Evolutionary conservation across 2,888 invertebrate genomes (phyloP), one percentile per base, ranked within the genome.

Genomic region (Anoncus sp.): DNA sequence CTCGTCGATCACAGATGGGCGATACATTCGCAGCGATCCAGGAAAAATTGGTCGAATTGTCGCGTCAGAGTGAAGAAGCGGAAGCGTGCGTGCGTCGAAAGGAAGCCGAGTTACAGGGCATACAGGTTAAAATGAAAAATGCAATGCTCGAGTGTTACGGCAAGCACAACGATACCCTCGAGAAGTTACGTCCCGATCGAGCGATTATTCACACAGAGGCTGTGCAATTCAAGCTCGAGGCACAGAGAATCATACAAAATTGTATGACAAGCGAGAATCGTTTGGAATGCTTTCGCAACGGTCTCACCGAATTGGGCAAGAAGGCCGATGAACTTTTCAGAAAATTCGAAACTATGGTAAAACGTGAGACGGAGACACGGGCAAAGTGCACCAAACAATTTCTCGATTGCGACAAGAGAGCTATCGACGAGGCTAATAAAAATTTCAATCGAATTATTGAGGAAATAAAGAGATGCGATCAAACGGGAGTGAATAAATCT

Each of bases 81-180:
- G 73, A 74, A 53, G 55, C 71, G 18, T 82, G 83, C 70, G 65
- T 83, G 57, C 67, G 43, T 7, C 31, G 73, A 38, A 83, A 78
- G 59, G 80, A 77, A 73, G 14, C 79, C 35, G 82, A 83, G 66
- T 43, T 83, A 1, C 57, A 74, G 20, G 60, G 53, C 9, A 69
- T 82, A 31, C 72, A 76, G 57, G 53, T 57, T 18, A 74, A 69
- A 63, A 79, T 85, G 82, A 82, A 77, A 65, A 77, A 77, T 62
- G 77, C 69, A 27, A 80, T 85, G 51, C 70, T 81, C 31, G 81
- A 82, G 55, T 85, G 84, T 80, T 85, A 85, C 80, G 73, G 79
- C 55, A 84, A 79, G 73, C 80, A 83, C 67, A 80, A 74, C 40
- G 59, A 43, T 1, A 53, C 75, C 35, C 45, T 83, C 14, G 80